These are phyloP conservation scores for Ricordea florida DNA, from an alignment of 92 coral and sea anemone species.

Conservation along the genomic window DNA sequence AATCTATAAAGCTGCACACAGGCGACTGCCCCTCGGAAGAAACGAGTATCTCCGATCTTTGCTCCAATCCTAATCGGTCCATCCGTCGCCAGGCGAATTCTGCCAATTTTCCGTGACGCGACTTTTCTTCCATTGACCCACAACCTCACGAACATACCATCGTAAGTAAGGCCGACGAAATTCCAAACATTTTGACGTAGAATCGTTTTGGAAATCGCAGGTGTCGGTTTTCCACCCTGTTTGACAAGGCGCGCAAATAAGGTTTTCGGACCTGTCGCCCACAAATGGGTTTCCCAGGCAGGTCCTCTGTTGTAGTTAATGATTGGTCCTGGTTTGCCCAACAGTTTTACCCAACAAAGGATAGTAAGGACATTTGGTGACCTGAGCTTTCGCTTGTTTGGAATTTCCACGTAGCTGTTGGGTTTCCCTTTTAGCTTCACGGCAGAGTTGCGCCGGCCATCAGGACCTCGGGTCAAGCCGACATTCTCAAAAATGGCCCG, in stretches of 20 bases:
- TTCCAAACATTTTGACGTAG: conserved; percentile 62
- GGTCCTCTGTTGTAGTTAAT: conserved; percentile 60
- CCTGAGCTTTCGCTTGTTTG: conserved; percentile 69
- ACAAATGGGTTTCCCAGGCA: conserved; percentile 60
- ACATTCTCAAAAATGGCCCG: conserved; percentile 45
- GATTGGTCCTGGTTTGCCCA: conserved; percentile 65
- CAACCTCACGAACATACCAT: conserved; percentile 59
- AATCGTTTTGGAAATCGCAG: conserved; percentile 29
- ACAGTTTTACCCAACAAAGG: conserved; percentile 60
- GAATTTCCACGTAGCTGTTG: conserved; percentile 73
- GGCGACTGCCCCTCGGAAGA: conserved; percentile 68
- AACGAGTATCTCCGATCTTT: conserved; percentile 50
- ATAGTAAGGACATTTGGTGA: conserved; percentile 67
- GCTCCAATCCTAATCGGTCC: conserved; percentile 74
- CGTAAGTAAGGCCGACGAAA: conserved; percentile 73
- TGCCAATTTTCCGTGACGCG: conserved; percentile 43
- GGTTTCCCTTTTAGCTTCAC: conserved; percentile 55
- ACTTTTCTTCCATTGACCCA: conserved; percentile 70
- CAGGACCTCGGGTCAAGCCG: conserved; percentile 66
- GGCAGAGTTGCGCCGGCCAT: conserved; percentile 63
- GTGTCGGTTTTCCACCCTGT: conserved; percentile 30
- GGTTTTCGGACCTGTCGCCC: conserved; percentile 54
- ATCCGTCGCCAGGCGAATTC: conserved; percentile 54
- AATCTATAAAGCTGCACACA: conserved; percentile 75
- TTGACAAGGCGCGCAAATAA: conserved; percentile 63